These are phyloP conservation scores for Lineus longissimus DNA, from an alignment of 1,140 invertebrate species.

Conservation along the genomic window DNA sequence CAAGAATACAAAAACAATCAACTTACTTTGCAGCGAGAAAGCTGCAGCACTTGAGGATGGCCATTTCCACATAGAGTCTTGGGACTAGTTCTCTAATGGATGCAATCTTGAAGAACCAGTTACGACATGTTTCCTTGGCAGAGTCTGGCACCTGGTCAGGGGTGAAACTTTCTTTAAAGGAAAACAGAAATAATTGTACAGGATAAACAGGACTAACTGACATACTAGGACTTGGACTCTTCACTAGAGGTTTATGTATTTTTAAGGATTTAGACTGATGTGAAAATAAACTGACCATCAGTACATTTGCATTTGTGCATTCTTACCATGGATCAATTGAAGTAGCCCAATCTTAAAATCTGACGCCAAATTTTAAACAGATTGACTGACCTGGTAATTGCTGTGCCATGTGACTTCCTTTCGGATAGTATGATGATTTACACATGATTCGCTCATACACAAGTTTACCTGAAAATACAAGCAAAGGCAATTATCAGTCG, in stretches of 20 bases:
- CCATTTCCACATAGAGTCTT: slow-evolving; percentile 90
- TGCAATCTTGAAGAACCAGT: slow-evolving; percentile 99
- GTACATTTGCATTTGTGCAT: no score
- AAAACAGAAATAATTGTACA: background rate
- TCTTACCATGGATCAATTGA: no score
- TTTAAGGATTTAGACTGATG: no score
- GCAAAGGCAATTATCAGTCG: no score
- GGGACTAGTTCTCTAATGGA: slow-evolving; percentile 93
- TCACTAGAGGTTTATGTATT: no score
- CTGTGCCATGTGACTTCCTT: slow-evolving; percentile 53
- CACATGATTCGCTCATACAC: slow-evolving; percentile 81
- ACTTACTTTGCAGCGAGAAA: slow-evolving; percentile 70
- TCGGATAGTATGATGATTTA: slow-evolving; percentile 68
- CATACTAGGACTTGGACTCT: no score
- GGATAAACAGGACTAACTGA: no score
- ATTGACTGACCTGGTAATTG: slow-evolving; percentile 62
- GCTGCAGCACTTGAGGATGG: slow-evolving; percentile 84
- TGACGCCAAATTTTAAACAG: background rate
- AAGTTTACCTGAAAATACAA: slow-evolving; percentile 55
- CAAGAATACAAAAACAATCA: background rate
- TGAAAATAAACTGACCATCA: no score
- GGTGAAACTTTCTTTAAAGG: slow-evolving; percentile 52
- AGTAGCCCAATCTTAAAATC: background rate
- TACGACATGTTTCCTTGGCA: slow-evolving; percentile 92
- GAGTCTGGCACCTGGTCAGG: slow-evolving; percentile 75